Base-by-base conservation (phyloP, 2,113 vertebrate genomes). In the Toxotes chatareus region DNA sequence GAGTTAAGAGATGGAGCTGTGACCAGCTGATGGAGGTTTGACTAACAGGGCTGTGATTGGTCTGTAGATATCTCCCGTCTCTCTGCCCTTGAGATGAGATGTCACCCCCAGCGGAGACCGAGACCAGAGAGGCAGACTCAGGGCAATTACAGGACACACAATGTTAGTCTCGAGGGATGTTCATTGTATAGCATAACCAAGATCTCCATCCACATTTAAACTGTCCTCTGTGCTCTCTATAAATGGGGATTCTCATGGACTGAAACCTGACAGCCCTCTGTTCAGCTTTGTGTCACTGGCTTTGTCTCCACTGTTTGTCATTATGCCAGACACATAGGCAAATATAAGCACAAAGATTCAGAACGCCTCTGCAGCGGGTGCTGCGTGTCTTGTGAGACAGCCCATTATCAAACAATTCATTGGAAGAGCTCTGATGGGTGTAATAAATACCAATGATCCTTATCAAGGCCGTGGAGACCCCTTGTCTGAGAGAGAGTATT, bases 381-480 rank as follows among this genome's bases (percentile, higher is more conserved):
- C 74, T 79, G 42, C 57, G 70, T 64, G 71, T 67, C 65, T 73
- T 65, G 55, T 27, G 77, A 80, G 81, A 84, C 76, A 55, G 76
- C 42, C 82, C 72, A 85, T 90, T 85, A 84, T 80, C 86, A 79
- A 67, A 62, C 76, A 73, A 81, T 88, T 90, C 79, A 71, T 21
- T 86, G 71, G 76, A 85, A 92, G 63, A 55, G 38, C 90, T 81
- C 91, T 72, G 59, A 65, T 67, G 91, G 79, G 93, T 79, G 74
- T 79, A 81, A 90, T 94, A 91, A 93, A 93, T 89, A 90, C 69
- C 76, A 78, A 44, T 46, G 80, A 86, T 91, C 82, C 88, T 90
- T 87, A 88, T 91, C 84, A 77, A 86, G 66, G 74, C 87, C 62
- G 0, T 51, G 8, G 90, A 92, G 90, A 88, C 86, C 73, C 83